These are phyloP conservation scores for Panonychus citri DNA, from an alignment of 1,140 invertebrate genomes.

Conservation along the genomic window DNA sequence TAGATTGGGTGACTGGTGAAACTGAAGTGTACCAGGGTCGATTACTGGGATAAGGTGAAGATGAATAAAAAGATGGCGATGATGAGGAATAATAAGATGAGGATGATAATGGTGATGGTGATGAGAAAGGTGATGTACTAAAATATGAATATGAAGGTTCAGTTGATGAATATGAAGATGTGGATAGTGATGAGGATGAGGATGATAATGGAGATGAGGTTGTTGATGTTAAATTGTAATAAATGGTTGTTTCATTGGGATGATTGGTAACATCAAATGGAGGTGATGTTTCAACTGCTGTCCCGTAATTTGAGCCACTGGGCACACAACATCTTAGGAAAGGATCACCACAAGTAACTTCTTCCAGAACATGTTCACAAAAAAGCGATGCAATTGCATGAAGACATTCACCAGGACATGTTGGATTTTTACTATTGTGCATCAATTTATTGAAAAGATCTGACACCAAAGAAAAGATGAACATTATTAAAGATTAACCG, in stretches of 20 bases:
- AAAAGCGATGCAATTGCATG: slow-evolving; percentile 17
- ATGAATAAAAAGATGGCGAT: background rate
- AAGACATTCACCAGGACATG: slow-evolving; percentile 17
- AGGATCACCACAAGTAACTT: slow-evolving; percentile 13
- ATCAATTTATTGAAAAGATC: slow-evolving; percentile 12
- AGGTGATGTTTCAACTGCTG: slow-evolving; percentile 14
- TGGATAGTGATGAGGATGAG: slow-evolving; percentile 22
- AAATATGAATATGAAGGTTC: background rate
- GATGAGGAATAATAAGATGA: slow-evolving; percentile 23
- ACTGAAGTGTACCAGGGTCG: background rate
- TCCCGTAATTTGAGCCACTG: slow-evolving; percentile 11
- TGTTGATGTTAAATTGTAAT: background rate
- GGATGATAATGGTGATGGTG: background rate
- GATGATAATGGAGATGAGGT: background rate
- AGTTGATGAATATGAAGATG: background rate
- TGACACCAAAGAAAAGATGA: no score
- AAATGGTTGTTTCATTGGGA: background rate
- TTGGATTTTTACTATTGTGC: slow-evolving; percentile 6
- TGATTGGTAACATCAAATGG: slow-evolving; percentile 4
- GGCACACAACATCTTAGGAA: slow-evolving; percentile 15
- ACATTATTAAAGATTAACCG: no score
- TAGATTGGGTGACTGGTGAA: background rate
- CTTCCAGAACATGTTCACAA: slow-evolving; percentile 15
- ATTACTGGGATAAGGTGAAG: background rate
- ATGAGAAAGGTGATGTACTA: background rate